These are phyloP conservation scores for Champsocephalus gunnari DNA, from an alignment of 2,797 vertebrate species.

Conservation along the genomic window DNA sequence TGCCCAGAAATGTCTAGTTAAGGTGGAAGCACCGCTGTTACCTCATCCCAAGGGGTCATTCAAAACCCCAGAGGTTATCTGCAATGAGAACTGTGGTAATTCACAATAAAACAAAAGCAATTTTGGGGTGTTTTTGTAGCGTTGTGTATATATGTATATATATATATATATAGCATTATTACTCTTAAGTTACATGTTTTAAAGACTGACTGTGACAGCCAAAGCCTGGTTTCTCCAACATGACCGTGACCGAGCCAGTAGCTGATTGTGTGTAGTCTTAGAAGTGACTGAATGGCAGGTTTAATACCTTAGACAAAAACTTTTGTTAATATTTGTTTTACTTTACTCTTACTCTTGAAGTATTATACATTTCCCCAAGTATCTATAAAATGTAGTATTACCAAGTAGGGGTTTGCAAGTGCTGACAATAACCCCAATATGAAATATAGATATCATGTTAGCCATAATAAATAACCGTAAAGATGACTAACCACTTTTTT, in stretches of 20 bases:
- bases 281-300: slow-evolving; percentile 2
- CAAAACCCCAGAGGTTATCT: slow-evolving; percentile 32
- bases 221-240: slow-evolving; percentile 10
- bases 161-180: neutral
- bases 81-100: slow-evolving; percentile 34
- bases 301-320: neutral
- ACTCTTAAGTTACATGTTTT: slow-evolving; percentile 20
- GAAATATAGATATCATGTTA: no score
- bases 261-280: slow-evolving; percentile 1
- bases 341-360: neutral
- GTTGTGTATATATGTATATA: slow-evolving; percentile 5
- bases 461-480: no score
- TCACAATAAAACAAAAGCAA: slow-evolving; percentile 47
- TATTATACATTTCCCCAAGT: neutral
- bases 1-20: slow-evolving; percentile 45
- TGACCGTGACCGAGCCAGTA: neutral
- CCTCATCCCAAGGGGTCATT: slow-evolving; percentile 51
- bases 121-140: slow-evolving; percentile 33
- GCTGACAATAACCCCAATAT: no score
- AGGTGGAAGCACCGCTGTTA: slow-evolving; percentile 52
- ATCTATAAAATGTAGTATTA: neutral
- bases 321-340: neutral
- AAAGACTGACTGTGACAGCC: slow-evolving; percentile 15
- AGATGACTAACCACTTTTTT: no score
- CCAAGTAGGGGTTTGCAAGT: neutral